Evolutionary conservation across 2,113 vertebrate species (phyloP).

Genomic region (Microcebus ravelobensis): DNA sequence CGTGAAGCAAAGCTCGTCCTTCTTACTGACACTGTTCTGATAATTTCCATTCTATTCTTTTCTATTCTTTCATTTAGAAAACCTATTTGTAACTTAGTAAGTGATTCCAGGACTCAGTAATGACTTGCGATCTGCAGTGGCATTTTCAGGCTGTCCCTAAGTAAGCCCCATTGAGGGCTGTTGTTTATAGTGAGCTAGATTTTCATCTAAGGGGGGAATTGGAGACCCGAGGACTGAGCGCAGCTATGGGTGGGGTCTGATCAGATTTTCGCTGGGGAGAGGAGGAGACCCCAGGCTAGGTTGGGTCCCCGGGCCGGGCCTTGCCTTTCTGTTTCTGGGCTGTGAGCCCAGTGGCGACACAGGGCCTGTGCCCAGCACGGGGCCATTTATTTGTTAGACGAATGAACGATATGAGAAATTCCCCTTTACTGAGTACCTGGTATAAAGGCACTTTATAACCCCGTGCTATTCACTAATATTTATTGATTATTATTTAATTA

Average conservation of each 20-base stretch:
- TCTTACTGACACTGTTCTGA: background rate
- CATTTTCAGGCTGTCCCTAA: background rate
- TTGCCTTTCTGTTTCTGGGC: background rate
- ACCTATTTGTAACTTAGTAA: background rate
- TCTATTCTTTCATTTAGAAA: background rate
- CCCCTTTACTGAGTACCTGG: background rate
- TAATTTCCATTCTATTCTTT: background rate
- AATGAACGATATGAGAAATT: background rate
- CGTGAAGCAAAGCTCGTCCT: background rate
- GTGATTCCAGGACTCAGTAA: background rate
- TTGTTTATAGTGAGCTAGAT: background rate
- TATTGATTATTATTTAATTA: background rate
- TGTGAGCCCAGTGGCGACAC: rapidly evolving
- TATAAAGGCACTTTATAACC: background rate
- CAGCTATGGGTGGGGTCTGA: background rate
- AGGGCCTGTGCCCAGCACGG: background rate
- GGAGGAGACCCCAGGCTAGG: background rate
- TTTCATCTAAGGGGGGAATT: background rate
- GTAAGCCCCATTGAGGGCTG: background rate
- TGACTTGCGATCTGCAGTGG: background rate
- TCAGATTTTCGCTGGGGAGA: rapidly evolving
- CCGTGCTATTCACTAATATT: background rate
- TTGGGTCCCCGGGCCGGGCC: rapidly evolving
- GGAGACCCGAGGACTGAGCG: rapidly evolving
- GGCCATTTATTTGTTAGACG: background rate